Percentiles rank a stretch among this genome's conserved stretches.
phyloP scores from a whole-genome alignment of 1,140 invertebrate genomes.

The Pomacea maculata region DNA sequence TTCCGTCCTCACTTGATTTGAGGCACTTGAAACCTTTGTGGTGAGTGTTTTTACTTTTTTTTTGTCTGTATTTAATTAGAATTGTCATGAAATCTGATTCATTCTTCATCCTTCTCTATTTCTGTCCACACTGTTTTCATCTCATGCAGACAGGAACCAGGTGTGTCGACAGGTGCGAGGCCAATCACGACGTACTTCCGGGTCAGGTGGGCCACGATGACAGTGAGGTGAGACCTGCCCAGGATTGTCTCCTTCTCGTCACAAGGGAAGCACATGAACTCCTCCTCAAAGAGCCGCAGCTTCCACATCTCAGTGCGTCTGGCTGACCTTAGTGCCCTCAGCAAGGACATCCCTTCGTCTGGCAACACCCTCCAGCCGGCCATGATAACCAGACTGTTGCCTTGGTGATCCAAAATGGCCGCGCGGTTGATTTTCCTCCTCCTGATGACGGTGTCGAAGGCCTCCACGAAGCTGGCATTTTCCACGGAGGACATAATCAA shows the following conservation, averaged over 20 bases:
- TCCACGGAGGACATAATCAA: neutral
- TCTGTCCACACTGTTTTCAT: conserved; percentile 17
- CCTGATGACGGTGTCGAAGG: neutral
- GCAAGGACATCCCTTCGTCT: neutral
- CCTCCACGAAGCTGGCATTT: neutral
- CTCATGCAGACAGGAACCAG: conserved; percentile 18
- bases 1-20: no score
- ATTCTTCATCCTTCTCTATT: neutral
- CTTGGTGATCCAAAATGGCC: conserved; percentile 12
- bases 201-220: conserved; percentile 13
- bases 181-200: conserved; percentile 21
- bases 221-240: neutral
- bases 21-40: no score
- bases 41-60: no score
- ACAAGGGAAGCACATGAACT: conserved; percentile 15
- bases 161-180: conserved; percentile 3
- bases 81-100: no score
- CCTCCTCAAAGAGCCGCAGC: conserved; percentile 1
- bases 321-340: neutral
- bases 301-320: neutral
- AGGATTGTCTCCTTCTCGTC: neutral
- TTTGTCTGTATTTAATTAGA: no score
- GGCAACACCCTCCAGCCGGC: neutral
- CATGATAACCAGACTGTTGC: neutral
- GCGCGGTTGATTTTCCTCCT: conserved; percentile 14